Percentiles rank a stretch among this genome's conserved stretches.
These are phyloP conservation scores for Triplophysa dalaica DNA, from an alignment of 2,113 vertebrate species.

Conservation along the genomic window DNA sequence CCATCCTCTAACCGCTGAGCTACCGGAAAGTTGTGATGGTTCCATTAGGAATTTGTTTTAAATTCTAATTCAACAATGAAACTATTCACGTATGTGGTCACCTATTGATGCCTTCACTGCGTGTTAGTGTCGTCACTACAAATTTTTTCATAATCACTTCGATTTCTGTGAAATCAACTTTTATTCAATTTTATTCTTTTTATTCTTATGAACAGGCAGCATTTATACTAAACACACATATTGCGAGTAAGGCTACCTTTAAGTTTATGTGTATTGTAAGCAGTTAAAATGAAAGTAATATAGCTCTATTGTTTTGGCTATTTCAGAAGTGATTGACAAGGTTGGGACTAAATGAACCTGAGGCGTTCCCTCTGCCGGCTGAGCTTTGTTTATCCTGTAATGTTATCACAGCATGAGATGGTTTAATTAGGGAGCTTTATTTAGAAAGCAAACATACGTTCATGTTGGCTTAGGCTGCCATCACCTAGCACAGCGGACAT, in stretches of 20 bases:
- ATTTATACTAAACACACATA: neutral
- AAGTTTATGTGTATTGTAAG: neutral
- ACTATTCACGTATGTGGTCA: neutral
- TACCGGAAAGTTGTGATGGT: too few relatives aligned
- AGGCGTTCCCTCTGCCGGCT: slow-evolving; percentile 66
- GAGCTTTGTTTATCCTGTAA: slow-evolving; percentile 71
- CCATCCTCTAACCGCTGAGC: too few relatives aligned
- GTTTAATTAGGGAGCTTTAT: slow-evolving; percentile 76
- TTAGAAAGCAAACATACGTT: slow-evolving; percentile 75
- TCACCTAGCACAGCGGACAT: slow-evolving; percentile 65
- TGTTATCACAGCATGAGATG: slow-evolving; percentile 71
- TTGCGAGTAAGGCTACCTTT: neutral
- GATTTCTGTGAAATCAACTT: neutral
- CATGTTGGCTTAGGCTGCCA: slow-evolving; percentile 69
- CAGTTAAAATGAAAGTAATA: neutral
- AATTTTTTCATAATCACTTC: neutral
- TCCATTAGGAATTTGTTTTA: neutral
- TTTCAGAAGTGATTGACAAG: slow-evolving; percentile 35
- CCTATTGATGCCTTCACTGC: neutral
- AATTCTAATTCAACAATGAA: neutral
- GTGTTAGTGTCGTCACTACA: neutral
- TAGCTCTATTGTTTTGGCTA: neutral
- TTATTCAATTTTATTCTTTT: neutral
- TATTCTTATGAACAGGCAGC: neutral
- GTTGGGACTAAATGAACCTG: slow-evolving; percentile 48